Base-by-base conservation (phyloP, 2,888 invertebrate species). In the Apoderus coryli region DNA sequence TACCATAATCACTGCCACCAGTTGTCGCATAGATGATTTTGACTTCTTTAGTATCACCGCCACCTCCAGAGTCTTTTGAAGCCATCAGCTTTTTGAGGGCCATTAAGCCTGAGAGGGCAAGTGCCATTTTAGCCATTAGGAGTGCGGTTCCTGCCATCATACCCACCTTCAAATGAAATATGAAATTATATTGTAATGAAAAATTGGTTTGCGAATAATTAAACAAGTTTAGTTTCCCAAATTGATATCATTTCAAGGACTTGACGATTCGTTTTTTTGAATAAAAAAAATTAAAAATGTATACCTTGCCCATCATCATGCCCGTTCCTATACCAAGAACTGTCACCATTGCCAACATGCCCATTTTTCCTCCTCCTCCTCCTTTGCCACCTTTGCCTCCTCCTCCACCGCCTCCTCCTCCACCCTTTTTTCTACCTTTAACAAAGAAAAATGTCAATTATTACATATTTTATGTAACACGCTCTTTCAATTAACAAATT, bases 91-190 rank as follows among this genome's bases (percentile, higher is more conserved):
- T 73, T 57, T 76, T 76, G 47, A 76, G 52, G 32, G 72, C 69
- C 44, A 72, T 66, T 42, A 75, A 59, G 22, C 69, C 56, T 4
- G 73, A 69, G 15, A 75, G 48, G 29, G 72, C 53, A 12, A 76
- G 50, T 1, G 74, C 72, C 27, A 75, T 63, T 51, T 76, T 76
- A 4, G 75, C 70, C 35, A 76, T 63, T 31, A 76, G 56, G 34
- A 76, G 56, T 3, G 76, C 76, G 5, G 72, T 67, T 24, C 73
- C 75, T 2, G 76, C 73, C 42, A 76, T 59, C 35, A 76, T 60
- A 4, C 74, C 71, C 34, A 76, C 66, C 57, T 39, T 27, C 7
- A 33, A 16, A n/a, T n/a, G n/a, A n/a, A n/a, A n/a, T n/a, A n/a
- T n/a, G n/a, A n/a, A n/a, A n/a, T n/a, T n/a, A n/a, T n/a, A n/a